These are phyloP conservation scores for Centropus unirufus DNA, from an alignment of 2,113 vertebrate species.

Conservation along the genomic window DNA sequence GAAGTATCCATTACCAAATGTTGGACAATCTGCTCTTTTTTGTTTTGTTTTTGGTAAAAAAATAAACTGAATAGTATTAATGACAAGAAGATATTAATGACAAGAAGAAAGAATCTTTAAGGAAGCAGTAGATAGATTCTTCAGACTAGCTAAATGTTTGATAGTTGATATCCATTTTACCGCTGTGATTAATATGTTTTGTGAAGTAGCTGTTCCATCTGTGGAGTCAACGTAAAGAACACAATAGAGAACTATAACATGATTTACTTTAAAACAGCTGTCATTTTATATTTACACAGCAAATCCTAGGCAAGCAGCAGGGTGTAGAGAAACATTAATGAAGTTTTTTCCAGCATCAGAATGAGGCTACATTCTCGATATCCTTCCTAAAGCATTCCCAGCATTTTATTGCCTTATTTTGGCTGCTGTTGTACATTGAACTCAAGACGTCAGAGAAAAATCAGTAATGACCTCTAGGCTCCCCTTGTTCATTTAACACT, in stretches of 20 bases:
- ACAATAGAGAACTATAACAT: not conserved
- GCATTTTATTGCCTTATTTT: not conserved
- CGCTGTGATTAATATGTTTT: not conserved
- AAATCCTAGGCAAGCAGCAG: not conserved
- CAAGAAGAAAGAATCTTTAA: not conserved
- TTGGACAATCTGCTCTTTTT: not conserved
- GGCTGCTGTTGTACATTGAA: not conserved
- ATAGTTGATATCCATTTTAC: not conserved
- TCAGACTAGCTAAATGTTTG: not conserved
- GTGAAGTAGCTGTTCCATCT: not conserved
- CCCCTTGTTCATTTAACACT: not conserved
- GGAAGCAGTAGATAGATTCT: not conserved
- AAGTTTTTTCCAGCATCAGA: not conserved
- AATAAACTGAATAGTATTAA: not conserved
- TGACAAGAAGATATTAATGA: not conserved
- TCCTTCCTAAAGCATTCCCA: not conserved
- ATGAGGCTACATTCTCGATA: not conserved
- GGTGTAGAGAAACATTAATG: not conserved
- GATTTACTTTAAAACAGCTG: not conserved
- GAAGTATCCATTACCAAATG: not conserved
- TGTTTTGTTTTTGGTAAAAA: not conserved
- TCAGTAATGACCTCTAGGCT: not conserved
- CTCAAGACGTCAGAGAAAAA: not conserved
- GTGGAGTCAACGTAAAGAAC: not conserved
- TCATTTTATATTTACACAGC: not conserved